Evolutionary conservation across 2,113 vertebrate species (phyloP).

Genomic region (Oreochromis tanganicae): DNA sequence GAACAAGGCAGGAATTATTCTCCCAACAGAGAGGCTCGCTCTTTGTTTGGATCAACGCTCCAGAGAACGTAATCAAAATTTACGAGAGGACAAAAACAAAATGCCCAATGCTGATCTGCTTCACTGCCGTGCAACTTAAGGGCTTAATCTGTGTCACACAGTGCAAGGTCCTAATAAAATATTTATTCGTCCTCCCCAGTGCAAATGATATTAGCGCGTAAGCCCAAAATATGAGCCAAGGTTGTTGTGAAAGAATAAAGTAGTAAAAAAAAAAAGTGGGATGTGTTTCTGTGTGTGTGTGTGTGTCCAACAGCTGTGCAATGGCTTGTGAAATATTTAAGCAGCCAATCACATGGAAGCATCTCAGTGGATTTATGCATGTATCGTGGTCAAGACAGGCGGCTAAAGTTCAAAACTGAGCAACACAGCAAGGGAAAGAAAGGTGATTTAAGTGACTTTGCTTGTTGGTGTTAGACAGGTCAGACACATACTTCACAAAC

Average conservation of each 20-base stretch:
- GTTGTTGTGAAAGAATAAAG: constrained; percentile 13
- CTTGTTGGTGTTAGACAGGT: background rate
- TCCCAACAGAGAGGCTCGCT: constrained; percentile 41
- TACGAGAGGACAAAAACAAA: constrained; percentile 44
- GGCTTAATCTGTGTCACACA: constrained; percentile 41
- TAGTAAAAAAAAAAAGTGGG: constrained; percentile 39
- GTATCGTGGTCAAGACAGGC: background rate
- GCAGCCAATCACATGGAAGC: background rate
- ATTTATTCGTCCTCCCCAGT: constrained; percentile 24
- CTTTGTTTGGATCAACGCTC: constrained; percentile 48
- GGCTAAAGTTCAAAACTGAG: background rate
- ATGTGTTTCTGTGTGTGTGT: background rate
- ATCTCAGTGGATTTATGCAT: background rate
- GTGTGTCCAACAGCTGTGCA: background rate
- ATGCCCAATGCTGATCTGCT: constrained; percentile 23
- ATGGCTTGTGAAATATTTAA: background rate
- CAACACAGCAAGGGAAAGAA: background rate
- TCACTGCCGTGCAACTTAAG: background rate
- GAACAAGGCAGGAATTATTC: constrained; percentile 61
- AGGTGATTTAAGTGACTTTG: background rate
- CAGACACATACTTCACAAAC: background rate
- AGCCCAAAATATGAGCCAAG: constrained; percentile 29
- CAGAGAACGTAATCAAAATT: constrained; percentile 60
- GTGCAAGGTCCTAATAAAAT: constrained; percentile 17
- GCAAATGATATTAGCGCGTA: constrained; percentile 28